Conservation (phyloP, 2,888 invertebrate genomes). For the Elmis aenea region DNA sequence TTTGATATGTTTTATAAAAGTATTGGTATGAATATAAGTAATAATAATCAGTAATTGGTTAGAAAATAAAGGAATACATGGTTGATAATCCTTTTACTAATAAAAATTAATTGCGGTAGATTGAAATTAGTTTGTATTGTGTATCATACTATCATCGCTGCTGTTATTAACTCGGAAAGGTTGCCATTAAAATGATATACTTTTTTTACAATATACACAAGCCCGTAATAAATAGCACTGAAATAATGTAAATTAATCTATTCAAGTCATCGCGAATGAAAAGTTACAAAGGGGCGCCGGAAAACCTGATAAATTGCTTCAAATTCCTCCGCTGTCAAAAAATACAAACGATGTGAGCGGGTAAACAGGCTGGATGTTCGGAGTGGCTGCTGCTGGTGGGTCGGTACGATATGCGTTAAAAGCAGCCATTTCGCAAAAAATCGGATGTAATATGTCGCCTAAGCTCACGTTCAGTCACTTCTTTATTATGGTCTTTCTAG, state of each 20-base stretch:
- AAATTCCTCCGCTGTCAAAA: constrained; percentile 30
- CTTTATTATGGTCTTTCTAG: too few relatives aligned
- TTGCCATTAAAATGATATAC: too few relatives aligned
- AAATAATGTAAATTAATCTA: constrained; percentile 31
- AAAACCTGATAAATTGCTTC: constrained; percentile 28
- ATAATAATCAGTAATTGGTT: too few relatives aligned
- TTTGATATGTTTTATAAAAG: too few relatives aligned
- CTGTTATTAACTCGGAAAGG: too few relatives aligned
- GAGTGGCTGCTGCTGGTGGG: constrained; percentile 9
- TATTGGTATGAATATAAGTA: too few relatives aligned
- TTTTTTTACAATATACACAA: too few relatives aligned
- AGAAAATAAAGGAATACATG: too few relatives aligned
- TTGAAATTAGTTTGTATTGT: too few relatives aligned
- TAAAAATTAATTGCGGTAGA: too few relatives aligned
- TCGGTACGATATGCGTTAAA: constrained; percentile 21
- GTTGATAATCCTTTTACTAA: too few relatives aligned
- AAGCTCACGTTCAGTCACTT: not conserved
- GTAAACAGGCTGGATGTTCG: constrained; percentile 21
- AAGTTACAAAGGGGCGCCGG: constrained; percentile 25
- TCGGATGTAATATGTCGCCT: constrained; percentile 1
- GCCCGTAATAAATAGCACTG: constrained; percentile 22
- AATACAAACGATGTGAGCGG: constrained; percentile 27
- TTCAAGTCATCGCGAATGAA: constrained; percentile 26
- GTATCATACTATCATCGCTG: too few relatives aligned
- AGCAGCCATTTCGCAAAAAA: constrained; percentile 27